Evolutionary conservation across 2,888 invertebrate species (phyloP), one percentile per base, ranked within the genome.

Genomic region (Stegana nigrithorax): DNA sequence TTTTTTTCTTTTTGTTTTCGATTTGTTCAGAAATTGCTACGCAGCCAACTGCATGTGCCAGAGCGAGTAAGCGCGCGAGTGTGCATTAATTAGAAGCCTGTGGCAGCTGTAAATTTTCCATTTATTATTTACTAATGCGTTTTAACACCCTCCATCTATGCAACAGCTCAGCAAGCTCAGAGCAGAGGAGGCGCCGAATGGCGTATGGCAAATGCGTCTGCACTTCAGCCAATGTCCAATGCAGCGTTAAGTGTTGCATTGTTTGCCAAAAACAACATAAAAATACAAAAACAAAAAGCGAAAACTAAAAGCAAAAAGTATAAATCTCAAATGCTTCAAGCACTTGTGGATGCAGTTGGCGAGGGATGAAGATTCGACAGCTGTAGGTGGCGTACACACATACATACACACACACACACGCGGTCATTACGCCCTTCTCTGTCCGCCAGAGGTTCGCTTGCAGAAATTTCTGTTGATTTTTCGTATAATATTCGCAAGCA

Each of bases 401-500:
- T n/a, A n/a, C n/a, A n/a, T n/a, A n/a, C n/a, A n/a, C n/a, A n/a
- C n/a, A n/a, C n/a, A n/a, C n/a, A n/a, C n/a, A n/a, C n/a, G n/a
- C n/a, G n/a, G n/a, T n/a, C n/a, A n/a, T n/a, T 5, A 8, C 12
- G 39, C 1, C 14, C 14, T 39, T 6, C 39, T 39, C 6, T 29
- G 10, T 29, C 17, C 14, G 14, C 12, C 17, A n/a, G 39, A 39
- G 17, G 8, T 39, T 39, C 39, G 39, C 14, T 39, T 39, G 39
- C 14, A 39, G 23, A 6, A 21, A 45, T 10, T 53, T 10, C 42
- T 58, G 66, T 66, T 32, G 32, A 67, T 78, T 76, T 78, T 69
- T 71, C 64, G 42, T 63, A 65, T 69, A 73, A 77, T 74, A 77
- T 75, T 73, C 73, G 64, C 73, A 67, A 71, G 69, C 73, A 77